phyloP scores from a whole-genome alignment of 37 sponge, comb jelly and placozoan species.

The Tethya wilhelma region DNA sequence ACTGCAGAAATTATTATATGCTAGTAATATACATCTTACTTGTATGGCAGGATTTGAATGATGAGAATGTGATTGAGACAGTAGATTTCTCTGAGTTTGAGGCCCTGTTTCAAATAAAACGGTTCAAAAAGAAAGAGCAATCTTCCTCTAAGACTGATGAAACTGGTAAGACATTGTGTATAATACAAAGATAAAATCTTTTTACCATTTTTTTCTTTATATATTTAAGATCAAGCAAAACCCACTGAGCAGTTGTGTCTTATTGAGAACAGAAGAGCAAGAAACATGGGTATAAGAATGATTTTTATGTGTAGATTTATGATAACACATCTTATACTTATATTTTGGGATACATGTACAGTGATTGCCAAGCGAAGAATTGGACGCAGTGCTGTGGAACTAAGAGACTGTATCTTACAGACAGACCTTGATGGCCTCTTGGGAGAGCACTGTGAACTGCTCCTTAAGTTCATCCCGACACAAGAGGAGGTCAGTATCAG shows the following conservation, averaged over 20 bases:
- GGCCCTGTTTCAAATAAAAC: conserved; percentile 70
- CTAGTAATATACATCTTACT: no score
- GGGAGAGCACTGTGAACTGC: conserved; percentile 81
- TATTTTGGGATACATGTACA: conserved; percentile 4
- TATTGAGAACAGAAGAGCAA: conserved; percentile 59
- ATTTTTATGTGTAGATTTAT: neutral
- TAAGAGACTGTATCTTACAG: conserved; percentile 56
- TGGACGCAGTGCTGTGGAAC: conserved; percentile 43
- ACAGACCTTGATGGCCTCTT: conserved; percentile 79
- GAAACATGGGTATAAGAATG: conserved; percentile 49
- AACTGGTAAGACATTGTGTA: neutral
- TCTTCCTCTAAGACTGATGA: neutral
- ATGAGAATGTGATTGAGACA: conserved; percentile 51
- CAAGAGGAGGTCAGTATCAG: conserved; percentile 69
- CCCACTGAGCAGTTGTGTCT: conserved; percentile 34
- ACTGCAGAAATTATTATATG: no score
- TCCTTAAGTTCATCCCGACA: conserved; percentile 80
- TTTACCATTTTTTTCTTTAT: neutral
- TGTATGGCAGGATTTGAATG: conserved; percentile 63
- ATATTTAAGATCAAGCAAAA: conserved; percentile 10
- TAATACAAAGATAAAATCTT: neutral
- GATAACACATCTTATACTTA: neutral
- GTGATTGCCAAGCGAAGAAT: conserved; percentile 86
- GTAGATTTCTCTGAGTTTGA: conserved; percentile 88
- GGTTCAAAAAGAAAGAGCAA: conserved; percentile 34